Evolutionary conservation across 1,140 invertebrate species (phyloP).

Genomic region (Lucilia sericata): DNA sequence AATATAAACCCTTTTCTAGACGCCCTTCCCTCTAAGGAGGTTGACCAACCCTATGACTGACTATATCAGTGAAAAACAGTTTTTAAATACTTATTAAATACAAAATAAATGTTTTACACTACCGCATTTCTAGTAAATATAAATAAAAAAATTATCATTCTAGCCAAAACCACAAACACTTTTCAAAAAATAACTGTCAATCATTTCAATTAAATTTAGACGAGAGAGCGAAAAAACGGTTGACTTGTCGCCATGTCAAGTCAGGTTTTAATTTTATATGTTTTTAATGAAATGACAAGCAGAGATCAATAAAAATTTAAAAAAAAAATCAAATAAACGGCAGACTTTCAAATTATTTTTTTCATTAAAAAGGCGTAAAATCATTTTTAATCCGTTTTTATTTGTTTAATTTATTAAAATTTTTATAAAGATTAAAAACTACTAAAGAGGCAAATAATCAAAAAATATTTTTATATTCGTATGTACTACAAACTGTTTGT

Average conservation of each 20-base stretch:
- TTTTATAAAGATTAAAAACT: no score
- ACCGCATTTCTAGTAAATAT: not conserved
- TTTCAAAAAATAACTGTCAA: conserved; percentile 6
- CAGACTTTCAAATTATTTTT: no score
- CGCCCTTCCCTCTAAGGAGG: no score
- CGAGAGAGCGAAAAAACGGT: not conserved
- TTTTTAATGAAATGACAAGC: conserved; percentile 11
- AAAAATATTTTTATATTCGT: no score
- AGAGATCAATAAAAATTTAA: not conserved
- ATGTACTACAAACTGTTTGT: no score
- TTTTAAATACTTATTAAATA: conserved; percentile 13
- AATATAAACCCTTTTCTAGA: no score
- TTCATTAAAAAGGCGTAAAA: no score
- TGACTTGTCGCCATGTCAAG: not conserved
- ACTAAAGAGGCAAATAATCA: no score
- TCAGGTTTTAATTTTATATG: not conserved
- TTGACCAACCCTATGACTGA: no score
- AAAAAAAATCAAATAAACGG: not conserved
- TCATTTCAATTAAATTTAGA: not conserved
- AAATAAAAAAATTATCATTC: not conserved
- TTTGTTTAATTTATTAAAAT: no score
- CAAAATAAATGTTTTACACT: not conserved
- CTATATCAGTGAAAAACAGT: not conserved
- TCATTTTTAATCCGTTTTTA: no score
- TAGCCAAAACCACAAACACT: not conserved